phyloP scores from a whole-genome alignment of 1,140 invertebrate genomes.

The Saxidomus purpurata region DNA sequence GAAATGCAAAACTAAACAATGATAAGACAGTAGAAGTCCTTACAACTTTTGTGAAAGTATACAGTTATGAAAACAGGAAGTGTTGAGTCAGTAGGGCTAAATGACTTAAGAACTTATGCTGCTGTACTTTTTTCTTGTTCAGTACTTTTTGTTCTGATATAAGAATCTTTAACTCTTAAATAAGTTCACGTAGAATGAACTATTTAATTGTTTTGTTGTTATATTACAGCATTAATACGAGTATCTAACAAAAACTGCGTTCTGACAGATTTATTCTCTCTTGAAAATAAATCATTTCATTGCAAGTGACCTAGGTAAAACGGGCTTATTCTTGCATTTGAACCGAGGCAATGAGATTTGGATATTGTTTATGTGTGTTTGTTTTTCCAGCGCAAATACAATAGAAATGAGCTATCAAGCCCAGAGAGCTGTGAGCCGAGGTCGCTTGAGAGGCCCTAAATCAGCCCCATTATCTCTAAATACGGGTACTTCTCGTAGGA shows the following conservation, averaged over 20 bases:
- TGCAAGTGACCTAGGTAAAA: conserved; percentile 32
- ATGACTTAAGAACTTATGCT: too few species aligned
- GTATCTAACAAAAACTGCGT: not conserved
- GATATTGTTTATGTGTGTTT: conserved; percentile 59
- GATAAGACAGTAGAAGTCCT: too few species aligned
- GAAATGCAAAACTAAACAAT: too few species aligned
- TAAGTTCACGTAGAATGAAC: too few species aligned
- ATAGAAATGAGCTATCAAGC: conserved; percentile 42
- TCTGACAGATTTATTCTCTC: conserved; percentile 52
- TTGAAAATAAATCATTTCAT: conserved; percentile 51
- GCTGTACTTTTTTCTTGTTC: too few species aligned
- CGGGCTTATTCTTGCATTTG: conserved; percentile 60
- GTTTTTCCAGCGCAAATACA: conserved; percentile 22
- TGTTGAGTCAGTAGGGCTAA: too few species aligned
- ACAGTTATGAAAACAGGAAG: too few species aligned
- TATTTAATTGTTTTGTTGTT: not conserved
- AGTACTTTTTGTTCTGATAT: too few species aligned
- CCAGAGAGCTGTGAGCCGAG: conserved; percentile 1
- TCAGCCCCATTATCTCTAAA: conserved; percentile 25
- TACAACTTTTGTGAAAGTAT: too few species aligned
- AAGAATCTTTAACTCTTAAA: too few species aligned
- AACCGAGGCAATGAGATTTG: conserved; percentile 28
- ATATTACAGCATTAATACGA: not conserved
- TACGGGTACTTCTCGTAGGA: conserved; percentile 28
- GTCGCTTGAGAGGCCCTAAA: conserved; percentile 40